Evolutionary conservation across 2,888 invertebrate genomes (phyloP).

Genomic region (Diploptera punctata): DNA sequence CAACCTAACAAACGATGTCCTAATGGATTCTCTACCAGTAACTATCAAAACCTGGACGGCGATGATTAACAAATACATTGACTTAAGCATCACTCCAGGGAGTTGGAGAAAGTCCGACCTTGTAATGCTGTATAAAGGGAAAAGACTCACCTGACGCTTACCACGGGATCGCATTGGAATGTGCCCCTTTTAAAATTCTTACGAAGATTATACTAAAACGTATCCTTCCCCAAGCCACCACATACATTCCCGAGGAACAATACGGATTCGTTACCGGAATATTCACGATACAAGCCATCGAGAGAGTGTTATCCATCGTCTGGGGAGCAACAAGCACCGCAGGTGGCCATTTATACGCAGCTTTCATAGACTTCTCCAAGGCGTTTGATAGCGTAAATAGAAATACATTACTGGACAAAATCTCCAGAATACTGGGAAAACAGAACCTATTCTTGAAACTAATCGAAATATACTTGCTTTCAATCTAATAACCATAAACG

Average conservation of each 20-base stretch:
- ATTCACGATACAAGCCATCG: slow-evolving; percentile 2
- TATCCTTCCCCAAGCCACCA: background rate
- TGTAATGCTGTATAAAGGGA: too few species aligned
- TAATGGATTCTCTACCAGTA: too few species aligned
- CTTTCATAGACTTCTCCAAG: background rate
- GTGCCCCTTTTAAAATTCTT: background rate
- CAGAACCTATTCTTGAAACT: background rate
- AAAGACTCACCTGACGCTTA: background rate
- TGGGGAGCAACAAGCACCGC: background rate
- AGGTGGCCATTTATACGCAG: background rate
- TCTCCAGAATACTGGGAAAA: background rate
- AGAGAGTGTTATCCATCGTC: background rate
- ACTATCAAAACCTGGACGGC: too few species aligned
- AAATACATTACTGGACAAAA: background rate
- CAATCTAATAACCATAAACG: too few species aligned
- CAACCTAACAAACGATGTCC: too few species aligned
- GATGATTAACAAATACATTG: too few species aligned
- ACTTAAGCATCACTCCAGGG: too few species aligned
- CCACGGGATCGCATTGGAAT: background rate
- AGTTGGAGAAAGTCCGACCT: too few species aligned
- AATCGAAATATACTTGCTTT: too few species aligned
- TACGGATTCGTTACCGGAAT: background rate
- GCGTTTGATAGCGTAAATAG: background rate
- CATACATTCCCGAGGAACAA: background rate
- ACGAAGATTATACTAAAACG: background rate